phyloP scores from a whole-genome alignment of 2,888 invertebrate genomes.

The Trichopria drosophilae region DNA sequence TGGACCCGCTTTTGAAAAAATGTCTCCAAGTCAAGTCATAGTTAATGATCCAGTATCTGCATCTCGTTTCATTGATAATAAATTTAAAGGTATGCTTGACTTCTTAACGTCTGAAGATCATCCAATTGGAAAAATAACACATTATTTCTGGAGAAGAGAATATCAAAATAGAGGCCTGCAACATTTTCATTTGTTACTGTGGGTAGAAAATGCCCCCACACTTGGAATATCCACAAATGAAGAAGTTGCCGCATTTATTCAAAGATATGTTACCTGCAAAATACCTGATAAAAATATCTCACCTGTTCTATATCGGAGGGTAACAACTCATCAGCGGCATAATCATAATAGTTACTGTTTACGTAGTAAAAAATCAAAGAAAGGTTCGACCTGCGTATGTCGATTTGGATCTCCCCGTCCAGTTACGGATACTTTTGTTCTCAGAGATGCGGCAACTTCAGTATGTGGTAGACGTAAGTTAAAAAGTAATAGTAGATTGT shows the following conservation, averaged over 20 bases:
- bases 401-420: conserved; percentile 39
- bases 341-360: conserved; percentile 45
- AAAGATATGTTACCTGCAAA: conserved; percentile 38
- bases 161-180: conserved; percentile 40
- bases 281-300: conserved; percentile 38
- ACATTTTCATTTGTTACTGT: conserved; percentile 43
- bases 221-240: conserved; percentile 35
- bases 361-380: conserved; percentile 40
- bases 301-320: conserved; percentile 38
- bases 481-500: conserved; percentile 39
- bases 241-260: conserved; percentile 40
- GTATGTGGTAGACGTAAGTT: conserved; percentile 41
- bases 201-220: conserved; percentile 43
- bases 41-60: conserved; percentile 45
- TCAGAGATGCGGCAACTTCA: conserved; percentile 32
- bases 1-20: conserved; percentile 33
- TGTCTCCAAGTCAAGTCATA: conserved; percentile 37
- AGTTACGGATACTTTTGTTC: conserved; percentile 28
- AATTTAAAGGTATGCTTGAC: conserved; percentile 45
- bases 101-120: conserved; percentile 36
- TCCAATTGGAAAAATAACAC: conserved; percentile 37
- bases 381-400: conserved; percentile 31
- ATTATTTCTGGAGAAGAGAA: conserved; percentile 41
- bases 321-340: conserved; percentile 42
- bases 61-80: conserved; percentile 45